phyloP scores from a whole-genome alignment of 1,140 invertebrate genomes.

The Zophobas atratus region DNA sequence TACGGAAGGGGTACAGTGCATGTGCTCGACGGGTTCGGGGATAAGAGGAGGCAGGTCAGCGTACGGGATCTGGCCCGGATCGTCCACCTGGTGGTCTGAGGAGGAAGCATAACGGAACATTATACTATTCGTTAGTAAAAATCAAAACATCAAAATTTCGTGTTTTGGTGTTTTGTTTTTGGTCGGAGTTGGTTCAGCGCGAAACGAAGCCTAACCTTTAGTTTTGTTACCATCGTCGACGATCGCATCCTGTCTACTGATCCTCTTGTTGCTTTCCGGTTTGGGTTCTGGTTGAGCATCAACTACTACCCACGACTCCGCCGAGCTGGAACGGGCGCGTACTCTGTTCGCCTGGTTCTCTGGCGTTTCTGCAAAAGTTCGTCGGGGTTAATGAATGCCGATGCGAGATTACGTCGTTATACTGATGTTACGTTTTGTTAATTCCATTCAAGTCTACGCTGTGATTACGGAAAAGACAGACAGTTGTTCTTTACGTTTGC shows the following conservation, averaged over 20 bases:
- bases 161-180: conserved; percentile 55
- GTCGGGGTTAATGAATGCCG: not conserved
- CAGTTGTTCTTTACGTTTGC: no score
- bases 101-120: conserved; percentile 19
- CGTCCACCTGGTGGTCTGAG: conserved; percentile 46
- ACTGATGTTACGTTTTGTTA: not conserved
- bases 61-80: conserved; percentile 34
- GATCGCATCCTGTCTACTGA: conserved; percentile 48
- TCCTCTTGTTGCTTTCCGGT: conserved; percentile 40
- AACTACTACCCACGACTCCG: conserved; percentile 71
- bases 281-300: conserved; percentile 43
- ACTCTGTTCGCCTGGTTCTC: conserved; percentile 57
- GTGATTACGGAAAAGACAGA: no score
- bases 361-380: conserved; percentile 48
- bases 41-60: conserved; percentile 60
- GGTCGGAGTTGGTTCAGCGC: not conserved
- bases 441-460: not conserved
- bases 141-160: no score
- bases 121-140: no score
- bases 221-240: conserved; percentile 50
- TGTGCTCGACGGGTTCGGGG: conserved; percentile 62
- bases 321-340: conserved; percentile 71
- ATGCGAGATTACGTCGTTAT: no score
- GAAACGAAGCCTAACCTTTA: conserved; percentile 40
- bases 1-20: conserved; percentile 58